Evolutionary conservation across 2,113 vertebrate genomes (phyloP).

Genomic region (Myotis brandtii): DNA sequence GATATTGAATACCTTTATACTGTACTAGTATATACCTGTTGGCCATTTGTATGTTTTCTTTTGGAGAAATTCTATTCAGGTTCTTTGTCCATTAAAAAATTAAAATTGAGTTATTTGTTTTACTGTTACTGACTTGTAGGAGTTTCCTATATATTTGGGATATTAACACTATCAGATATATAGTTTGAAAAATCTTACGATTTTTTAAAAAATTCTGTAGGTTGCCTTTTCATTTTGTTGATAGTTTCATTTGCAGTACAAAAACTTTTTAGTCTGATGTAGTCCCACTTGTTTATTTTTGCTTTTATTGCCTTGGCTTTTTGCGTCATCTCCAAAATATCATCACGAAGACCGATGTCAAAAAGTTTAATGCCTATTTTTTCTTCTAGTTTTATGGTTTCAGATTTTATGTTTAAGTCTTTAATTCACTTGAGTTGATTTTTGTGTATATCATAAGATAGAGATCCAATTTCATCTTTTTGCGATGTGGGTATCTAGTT

Average conservation of each 20-base stretch:
- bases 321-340: not conserved
- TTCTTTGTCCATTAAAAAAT: not conserved
- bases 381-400: not conserved
- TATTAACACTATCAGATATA: not conserved
- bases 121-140: not conserved
- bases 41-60: not conserved
- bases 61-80: not conserved
- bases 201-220: not conserved
- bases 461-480: not conserved
- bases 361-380: not conserved
- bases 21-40: not conserved
- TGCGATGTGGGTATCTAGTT: not conserved
- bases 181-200: not conserved
- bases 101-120: not conserved
- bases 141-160: not conserved
- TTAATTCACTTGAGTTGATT: not conserved
- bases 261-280: not conserved
- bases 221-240: not conserved
- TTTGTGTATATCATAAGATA: not conserved
- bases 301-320: not conserved
- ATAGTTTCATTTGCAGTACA: not conserved
- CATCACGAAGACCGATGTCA: not conserved
- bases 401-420: not conserved
- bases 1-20: not conserved
- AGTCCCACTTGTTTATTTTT: not conserved